Base-by-base conservation (phyloP, 1,140 invertebrate species). In the Stenopsyche tienmushanensis region DNA sequence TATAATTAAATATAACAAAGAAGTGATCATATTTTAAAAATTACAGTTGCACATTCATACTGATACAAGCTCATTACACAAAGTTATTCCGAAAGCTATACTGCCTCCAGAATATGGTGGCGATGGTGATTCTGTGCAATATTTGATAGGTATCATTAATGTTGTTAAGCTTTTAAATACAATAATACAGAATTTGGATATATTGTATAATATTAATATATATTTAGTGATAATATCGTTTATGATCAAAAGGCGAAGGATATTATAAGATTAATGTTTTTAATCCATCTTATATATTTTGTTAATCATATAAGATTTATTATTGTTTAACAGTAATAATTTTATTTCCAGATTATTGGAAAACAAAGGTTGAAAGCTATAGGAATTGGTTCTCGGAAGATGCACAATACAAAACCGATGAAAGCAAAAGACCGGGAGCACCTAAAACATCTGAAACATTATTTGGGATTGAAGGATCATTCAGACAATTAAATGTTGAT, bases 381-480 rank as follows among this genome's bases (percentile, higher is more conserved):
- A 74, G 76, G 1, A 72, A 80, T 0, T 83, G 78, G 74, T 82
- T 83, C 59, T 54, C 80, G 20, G 78, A 81, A 20, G 78, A 83
- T 13, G 80, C 79, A 25, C 74, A 80, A 62, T 84, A 80, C 67
- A 77, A 79, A 17, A 76, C 78, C 1, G 76, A 85, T 66, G 85
- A 88, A 69, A 80, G 76, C n/a, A 78, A 82, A 58, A 74, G 85
- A n/a, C 17, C 78, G 7, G 78, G 78, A 9, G 77, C 77, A 64
- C 76, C 77, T 15, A 78, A 78, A 47, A 80, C 77, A 15, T 67
- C 77, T 5, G 76, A 79, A 42, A 80, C 80, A 45, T 72, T 83
- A 55, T 86, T 84, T 59, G 84, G 84, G 2, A 64, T 83, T 10
- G 81, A 85, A 64, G 84, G 84, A 21, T 84, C 83, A 18, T 86